Evolutionary conservation across 2,888 invertebrate species (phyloP).

Genomic region (Quadriops clusia): DNA sequence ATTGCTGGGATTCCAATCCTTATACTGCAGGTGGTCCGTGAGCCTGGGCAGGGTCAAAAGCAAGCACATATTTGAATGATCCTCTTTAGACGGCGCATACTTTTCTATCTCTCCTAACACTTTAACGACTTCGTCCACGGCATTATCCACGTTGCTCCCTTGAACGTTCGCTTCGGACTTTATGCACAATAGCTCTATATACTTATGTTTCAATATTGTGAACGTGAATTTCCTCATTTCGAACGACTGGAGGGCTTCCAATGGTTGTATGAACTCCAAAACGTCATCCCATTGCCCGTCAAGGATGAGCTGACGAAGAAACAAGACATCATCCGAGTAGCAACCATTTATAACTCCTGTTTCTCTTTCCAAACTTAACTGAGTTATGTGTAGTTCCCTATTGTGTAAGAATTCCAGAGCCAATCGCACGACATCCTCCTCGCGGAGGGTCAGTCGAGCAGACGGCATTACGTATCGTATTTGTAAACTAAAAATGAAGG

Average conservation of each 20-base stretch:
- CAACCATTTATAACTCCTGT: slow-evolving; percentile 90
- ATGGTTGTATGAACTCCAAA: slow-evolving; percentile 87
- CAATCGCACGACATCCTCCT: slow-evolving; percentile 80
- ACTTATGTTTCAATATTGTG: slow-evolving; percentile 82
- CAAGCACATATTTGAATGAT: slow-evolving; percentile 85
- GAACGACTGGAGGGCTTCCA: slow-evolving; percentile 71
- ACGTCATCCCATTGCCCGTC: slow-evolving; percentile 99
- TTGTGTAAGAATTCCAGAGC: slow-evolving; percentile 78
- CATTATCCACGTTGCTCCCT: slow-evolving; percentile 75
- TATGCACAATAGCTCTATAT: slow-evolving; percentile 85
- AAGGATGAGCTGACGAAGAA: slow-evolving; percentile 84
- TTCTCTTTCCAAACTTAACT: slow-evolving; percentile 84
- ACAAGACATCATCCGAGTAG: slow-evolving; percentile 87
- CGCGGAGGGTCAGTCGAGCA: slow-evolving; percentile 71
- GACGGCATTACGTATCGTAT: slow-evolving; percentile 59
- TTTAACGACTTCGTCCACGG: slow-evolving; percentile 89
- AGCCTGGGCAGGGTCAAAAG: slow-evolving; percentile 83
- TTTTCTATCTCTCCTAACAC: slow-evolving; percentile 82
- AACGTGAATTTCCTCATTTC: slow-evolving; percentile 77
- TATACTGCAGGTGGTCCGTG: slow-evolving; percentile 84
- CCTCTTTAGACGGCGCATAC: slow-evolving; percentile 81
- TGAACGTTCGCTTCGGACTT: slow-evolving; percentile 81
- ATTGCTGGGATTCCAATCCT: slow-evolving; percentile 94
- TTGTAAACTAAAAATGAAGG: slow-evolving; percentile 30
- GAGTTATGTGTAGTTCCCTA: slow-evolving; percentile 83